Evolutionary conservation across 2,888 invertebrate species (phyloP), one percentile per base, ranked within the genome.

Genomic region (Chrysomela aeneicollis): DNA sequence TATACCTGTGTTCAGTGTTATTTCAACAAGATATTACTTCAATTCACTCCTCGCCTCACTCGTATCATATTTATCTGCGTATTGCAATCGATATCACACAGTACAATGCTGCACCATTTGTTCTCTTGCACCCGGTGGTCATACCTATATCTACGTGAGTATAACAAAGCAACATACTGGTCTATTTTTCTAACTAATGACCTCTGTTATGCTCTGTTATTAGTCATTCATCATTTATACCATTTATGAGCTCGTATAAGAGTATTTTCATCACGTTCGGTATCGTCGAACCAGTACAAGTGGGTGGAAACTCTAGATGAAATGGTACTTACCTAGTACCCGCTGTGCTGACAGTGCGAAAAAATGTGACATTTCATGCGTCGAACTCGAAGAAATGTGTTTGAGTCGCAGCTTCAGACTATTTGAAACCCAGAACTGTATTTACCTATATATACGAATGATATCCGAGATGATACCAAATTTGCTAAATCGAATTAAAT

Each of bases 181-280:
- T 37, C 30, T 47, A 46, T 47, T 61, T 63, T 47, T 47, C 52
- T 30, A 55, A 26, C 53, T 54, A 57, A 54, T 54, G 51, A 49
- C 59, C 46, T 59, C 17, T 46, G 32, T 42, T 55, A 57, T n/a
- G n/a, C n/a, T n/a, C n/a, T n/a, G n/a, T n/a, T n/a, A n/a, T 64
- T 64, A 64, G 49, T 64, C 63, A 64, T 64, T 64, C 54, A 37
- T 64, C 64, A 60, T 51, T 49, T 22, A 50, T 46, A 46, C 57
- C 57, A 57, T 57, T 57, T 57, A 46, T 57, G 57, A 55, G 8
- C 26, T 42, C 9, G 12, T 32, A 54, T 59, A 17, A 53, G 53
- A 17, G 46, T n/a, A 50, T 55, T 54, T 49, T 49, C 50, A 50
- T 54, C 63, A 63, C 59, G 63, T 63, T 63, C 26, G 26, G 47